phyloP scores from a whole-genome alignment of 1,140 invertebrate genomes.

The Agraylea sexmaculata region DNA sequence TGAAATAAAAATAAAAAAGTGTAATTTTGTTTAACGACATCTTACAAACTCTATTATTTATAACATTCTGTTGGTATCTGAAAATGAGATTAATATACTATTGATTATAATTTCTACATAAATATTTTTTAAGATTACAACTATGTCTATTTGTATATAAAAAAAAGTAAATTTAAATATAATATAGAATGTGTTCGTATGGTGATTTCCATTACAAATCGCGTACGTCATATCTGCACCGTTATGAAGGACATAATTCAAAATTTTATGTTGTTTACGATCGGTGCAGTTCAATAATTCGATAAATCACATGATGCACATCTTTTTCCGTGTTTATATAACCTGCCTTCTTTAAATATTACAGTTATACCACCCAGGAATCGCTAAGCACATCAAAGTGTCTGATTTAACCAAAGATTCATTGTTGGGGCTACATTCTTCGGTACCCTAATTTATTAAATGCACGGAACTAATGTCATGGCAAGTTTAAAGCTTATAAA shows the following conservation, averaged over 20 bases:
- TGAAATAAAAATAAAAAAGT: too few species aligned
- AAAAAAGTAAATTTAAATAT: too few species aligned
- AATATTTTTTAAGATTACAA: too few species aligned
- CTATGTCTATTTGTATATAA: too few species aligned
- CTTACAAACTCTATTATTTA: too few species aligned
- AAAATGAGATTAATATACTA: too few species aligned
- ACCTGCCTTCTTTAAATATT: not conserved
- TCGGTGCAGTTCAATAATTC: constrained; percentile 1
- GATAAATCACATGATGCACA: not conserved
- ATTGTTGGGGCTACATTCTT: not conserved
- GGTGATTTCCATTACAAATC: not conserved
- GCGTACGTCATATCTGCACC: constrained; percentile 2
- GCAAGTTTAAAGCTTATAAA: constrained; percentile 18
- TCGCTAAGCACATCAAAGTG: not conserved
- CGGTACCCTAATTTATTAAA: constrained; percentile 12
- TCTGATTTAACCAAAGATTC: not conserved
- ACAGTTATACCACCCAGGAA: not conserved
- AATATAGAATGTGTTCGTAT: not conserved
- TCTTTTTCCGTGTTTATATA: not conserved
- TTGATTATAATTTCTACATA: too few species aligned
- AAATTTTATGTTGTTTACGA: constrained; percentile 12
- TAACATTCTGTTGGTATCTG: too few species aligned
- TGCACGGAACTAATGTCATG: constrained; percentile 20
- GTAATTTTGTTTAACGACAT: too few species aligned
- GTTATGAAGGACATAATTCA: constrained; percentile 17